phyloP scores from a whole-genome alignment of 2,888 invertebrate species.

The Athalia cordata region DNA sequence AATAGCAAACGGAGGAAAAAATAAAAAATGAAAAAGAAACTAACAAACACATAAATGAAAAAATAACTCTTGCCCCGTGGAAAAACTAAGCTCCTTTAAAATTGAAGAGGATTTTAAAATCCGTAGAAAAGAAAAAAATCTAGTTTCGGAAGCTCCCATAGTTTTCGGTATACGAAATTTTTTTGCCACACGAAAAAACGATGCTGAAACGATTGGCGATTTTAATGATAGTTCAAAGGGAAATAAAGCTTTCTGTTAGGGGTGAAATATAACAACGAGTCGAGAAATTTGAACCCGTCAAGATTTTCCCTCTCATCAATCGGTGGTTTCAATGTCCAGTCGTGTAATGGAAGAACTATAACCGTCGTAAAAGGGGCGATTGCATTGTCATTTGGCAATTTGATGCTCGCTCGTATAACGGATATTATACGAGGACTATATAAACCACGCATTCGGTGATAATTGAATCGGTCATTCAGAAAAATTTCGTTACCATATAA shows the following conservation, averaged over 20 bases:
- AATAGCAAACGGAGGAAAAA: neutral
- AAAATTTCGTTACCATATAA: neutral
- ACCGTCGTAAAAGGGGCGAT: constrained; percentile 34
- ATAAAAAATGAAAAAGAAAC: neutral
- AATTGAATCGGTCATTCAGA: constrained; percentile 35
- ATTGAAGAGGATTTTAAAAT: no score
- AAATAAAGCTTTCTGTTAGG: neutral
- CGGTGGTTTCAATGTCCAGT: constrained; percentile 26
- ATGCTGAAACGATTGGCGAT: no score
- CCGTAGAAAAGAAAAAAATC: no score
- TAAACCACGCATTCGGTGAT: constrained; percentile 14
- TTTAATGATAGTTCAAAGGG: neutral
- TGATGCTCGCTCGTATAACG: constrained; percentile 32
- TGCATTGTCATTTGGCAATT: constrained; percentile 39
- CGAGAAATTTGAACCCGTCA: neutral
- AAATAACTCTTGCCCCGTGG: neutral
- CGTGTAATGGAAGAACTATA: constrained; percentile 4
- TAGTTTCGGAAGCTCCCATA: no score
- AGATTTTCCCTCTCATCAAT: constrained; percentile 1
- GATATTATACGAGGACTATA: constrained; percentile 15
- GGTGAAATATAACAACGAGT: neutral
- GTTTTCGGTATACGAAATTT: no score
- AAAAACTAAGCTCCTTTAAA: no score
- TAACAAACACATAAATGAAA: neutral
- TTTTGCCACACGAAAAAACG: neutral